Percentiles rank a stretch among this genome's conserved stretches.
phyloP scores from a whole-genome alignment of 2,113 vertebrate species.

The Otis tarda region DNA sequence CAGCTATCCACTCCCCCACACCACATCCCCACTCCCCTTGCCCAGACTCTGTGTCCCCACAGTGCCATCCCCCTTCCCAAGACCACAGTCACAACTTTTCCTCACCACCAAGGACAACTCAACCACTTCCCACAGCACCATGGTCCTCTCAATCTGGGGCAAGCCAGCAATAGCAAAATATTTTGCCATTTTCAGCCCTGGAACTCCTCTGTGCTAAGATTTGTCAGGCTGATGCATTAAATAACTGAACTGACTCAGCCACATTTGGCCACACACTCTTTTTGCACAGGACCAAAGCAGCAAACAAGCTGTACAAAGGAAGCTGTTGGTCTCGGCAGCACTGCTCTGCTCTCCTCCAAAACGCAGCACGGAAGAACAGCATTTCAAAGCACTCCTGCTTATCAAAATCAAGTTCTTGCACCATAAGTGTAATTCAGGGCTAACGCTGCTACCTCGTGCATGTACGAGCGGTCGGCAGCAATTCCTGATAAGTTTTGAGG shows the following conservation, averaged over 20 bases:
- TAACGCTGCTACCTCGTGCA: background rate
- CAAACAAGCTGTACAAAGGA: accelerated
- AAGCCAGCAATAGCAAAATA: background rate
- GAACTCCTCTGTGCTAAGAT: background rate
- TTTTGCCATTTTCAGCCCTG: background rate
- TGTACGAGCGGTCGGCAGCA: background rate
- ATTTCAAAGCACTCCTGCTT: background rate
- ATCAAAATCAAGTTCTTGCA: background rate
- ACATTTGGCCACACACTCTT: accelerated
- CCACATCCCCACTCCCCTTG: accelerated
- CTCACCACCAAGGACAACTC: background rate
- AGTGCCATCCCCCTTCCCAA: accelerated
- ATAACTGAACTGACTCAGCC: background rate
- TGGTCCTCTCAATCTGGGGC: background rate
- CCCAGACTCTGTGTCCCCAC: background rate
- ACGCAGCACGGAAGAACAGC: accelerated
- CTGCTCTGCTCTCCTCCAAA: background rate
- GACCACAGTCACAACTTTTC: background rate
- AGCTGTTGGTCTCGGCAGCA: background rate
- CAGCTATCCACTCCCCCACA: background rate
- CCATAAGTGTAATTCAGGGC: background rate
- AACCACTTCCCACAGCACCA: background rate
- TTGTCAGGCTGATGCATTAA: background rate
- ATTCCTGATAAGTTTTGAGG: background rate
- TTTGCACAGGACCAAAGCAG: background rate